Base-by-base conservation (phyloP, 2,113 vertebrate genomes). In the Phodopus roborovskii region DNA sequence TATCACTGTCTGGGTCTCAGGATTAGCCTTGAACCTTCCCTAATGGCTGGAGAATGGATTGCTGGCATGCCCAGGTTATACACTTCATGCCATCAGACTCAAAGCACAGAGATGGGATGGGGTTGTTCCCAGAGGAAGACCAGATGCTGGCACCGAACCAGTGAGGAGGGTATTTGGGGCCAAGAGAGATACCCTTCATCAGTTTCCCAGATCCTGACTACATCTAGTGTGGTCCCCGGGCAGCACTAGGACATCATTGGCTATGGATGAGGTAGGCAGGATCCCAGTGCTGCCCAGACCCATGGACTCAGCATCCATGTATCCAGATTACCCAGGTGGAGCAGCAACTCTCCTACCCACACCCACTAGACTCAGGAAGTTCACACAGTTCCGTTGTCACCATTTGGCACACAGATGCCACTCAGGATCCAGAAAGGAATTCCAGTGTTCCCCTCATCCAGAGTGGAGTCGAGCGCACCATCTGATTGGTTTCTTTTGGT, bases 111-210 rank as follows among this genome's bases (percentile, higher is more conserved):
- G 58, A 62, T 62, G 81, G 81, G 56, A 62, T n/a, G 45, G 33
- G 50, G 12, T n/a, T 58, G 45, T 75, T 87, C 48, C 68, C 62
- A 74, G 84, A 81, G 66, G 83, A 79, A 94, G 89, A 30, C 17
- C 11, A 81, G 60, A 89, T 53, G 42, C 68, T 82, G 66, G 16
- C 77, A 64, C 68, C 56, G 20, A 45, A 22, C 11, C 33, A 7
- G 45, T 1, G 0, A 33, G 58, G 19, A 28, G 74, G 17, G 11
- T 56, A 33, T 82, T 74, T 45, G 82, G 73, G 50, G 39, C 58
- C 36, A 33, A 90, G 4, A 42, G 9, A 6, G 15, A 26, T 1
- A n/a, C 13, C 48, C 56, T 88, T 26, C 16, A 0, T 24, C 36
- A 58, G 10, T 68, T 90, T 50, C 22, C 17, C 17, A 33, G 71